phyloP scores from a whole-genome alignment of 2,113 vertebrate species.

The Gallinago jamesoni region DNA sequence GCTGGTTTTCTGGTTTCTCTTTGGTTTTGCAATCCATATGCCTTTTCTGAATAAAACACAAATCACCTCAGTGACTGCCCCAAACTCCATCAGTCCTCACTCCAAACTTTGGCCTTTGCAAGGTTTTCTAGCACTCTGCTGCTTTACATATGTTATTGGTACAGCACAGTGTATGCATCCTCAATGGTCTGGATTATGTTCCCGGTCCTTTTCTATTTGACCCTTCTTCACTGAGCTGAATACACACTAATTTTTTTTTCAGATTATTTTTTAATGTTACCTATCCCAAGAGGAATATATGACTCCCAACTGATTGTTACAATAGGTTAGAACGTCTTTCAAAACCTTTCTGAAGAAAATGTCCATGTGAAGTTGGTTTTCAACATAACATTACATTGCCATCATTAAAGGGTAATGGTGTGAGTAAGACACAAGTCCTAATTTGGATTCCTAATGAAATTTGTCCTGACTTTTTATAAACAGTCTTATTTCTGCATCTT shows the following conservation, averaged over 20 bases:
- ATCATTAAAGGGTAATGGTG: neutral
- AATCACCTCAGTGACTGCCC: neutral
- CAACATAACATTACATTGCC: neutral
- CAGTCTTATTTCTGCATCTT: neutral
- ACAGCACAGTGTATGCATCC: neutral
- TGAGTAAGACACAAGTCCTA: neutral
- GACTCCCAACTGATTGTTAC: neutral
- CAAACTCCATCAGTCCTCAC: fast-evolving
- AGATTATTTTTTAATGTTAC: neutral
- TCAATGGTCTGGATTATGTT: neutral
- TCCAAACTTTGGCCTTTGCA: neutral
- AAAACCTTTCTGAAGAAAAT: neutral
- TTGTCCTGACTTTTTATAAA: neutral
- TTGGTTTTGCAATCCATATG: neutral
- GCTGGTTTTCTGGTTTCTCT: neutral
- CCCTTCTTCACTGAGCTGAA: neutral
- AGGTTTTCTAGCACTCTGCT: neutral
- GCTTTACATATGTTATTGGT: neutral
- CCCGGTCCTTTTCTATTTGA: neutral
- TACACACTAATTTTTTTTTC: neutral
- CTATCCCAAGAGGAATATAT: neutral
- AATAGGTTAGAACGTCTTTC: neutral
- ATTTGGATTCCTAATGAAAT: neutral
- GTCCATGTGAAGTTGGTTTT: neutral
- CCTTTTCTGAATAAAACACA: neutral